Conservation (phyloP, 2,113 vertebrate genomes). For the Dendropsophus ebraccatus region DNA sequence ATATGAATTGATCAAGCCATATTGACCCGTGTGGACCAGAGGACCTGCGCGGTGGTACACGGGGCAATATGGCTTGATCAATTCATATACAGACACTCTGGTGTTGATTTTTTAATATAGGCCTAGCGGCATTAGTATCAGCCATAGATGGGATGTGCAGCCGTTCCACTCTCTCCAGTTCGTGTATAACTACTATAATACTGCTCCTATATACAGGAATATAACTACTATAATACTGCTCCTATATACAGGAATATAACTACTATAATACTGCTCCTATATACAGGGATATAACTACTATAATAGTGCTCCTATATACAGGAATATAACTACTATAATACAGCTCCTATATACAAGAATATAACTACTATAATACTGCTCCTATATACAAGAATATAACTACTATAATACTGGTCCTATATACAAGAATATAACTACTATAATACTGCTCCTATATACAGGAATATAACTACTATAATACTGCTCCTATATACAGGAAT, state of each 20-base stretch:
- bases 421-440: slow-evolving; percentile 5
- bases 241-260: slow-evolving; percentile 4
- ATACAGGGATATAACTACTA: slow-evolving; percentile 6
- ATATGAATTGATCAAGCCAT: no score
- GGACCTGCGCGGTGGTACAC: no score
- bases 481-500: background rate
- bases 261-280: slow-evolving; percentile 3
- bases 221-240: background rate
- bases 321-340: slow-evolving; percentile 18
- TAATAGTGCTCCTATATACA: background rate
- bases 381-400: slow-evolving; percentile 6
- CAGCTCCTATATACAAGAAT: slow-evolving; percentile 4
- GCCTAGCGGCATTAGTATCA: no score
- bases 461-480: slow-evolving; percentile 3
- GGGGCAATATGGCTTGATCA: no score
- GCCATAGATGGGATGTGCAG: no score
- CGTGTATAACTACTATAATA: no score
- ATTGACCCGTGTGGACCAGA: no score
- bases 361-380: slow-evolving; percentile 20
- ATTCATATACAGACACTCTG: no score
- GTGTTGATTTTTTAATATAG: no score
- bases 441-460: background rate
- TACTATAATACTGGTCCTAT: background rate
- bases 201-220: no score
- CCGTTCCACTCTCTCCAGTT: no score